Percentiles rank a stretch among this genome's conserved stretches.
These are phyloP conservation scores for Hippoglossus stenolepis DNA, from an alignment of 2,113 vertebrate genomes.

Conservation along the genomic window DNA sequence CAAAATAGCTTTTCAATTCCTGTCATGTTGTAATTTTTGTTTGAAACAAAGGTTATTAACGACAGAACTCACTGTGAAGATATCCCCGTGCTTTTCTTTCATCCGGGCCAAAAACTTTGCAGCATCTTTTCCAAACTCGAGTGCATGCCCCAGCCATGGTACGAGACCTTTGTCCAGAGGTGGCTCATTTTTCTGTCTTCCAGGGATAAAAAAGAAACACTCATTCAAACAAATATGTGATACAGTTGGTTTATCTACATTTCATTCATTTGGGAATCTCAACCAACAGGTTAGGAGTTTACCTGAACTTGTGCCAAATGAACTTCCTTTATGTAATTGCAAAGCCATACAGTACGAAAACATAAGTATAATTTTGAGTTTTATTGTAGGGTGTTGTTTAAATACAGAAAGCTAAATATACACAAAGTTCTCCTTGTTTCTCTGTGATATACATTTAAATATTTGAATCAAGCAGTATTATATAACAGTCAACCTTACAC, in stretches of 20 bases:
- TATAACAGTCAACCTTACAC: no score
- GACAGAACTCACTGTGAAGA: slow-evolving; percentile 86
- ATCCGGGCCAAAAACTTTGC: slow-evolving; percentile 86
- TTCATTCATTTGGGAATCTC: slow-evolving; percentile 17
- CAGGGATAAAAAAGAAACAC: background rate
- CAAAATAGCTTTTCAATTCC: background rate
- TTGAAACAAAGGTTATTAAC: background rate
- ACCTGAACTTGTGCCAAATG: background rate
- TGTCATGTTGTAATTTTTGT: background rate
- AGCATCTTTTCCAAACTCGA: slow-evolving; percentile 87
- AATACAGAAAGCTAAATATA: no score
- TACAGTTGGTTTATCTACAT: background rate
- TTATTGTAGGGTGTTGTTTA: no score
- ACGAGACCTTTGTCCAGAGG: slow-evolving; percentile 87
- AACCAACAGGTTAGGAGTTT: slow-evolving; percentile 43
- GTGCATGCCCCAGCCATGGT: slow-evolving; percentile 90
- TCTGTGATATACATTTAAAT: no score
- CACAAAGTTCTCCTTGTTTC: no score
- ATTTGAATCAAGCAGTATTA: no score
- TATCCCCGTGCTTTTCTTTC: slow-evolving; percentile 90
- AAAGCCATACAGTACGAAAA: background rate
- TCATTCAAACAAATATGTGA: background rate
- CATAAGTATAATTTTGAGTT: background rate
- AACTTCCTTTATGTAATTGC: background rate
- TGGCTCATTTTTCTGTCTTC: slow-evolving; percentile 84